These are phyloP conservation scores for Leptinotarsa juncta DNA, from an alignment of 2,888 invertebrate species.

Conservation along the genomic window DNA sequence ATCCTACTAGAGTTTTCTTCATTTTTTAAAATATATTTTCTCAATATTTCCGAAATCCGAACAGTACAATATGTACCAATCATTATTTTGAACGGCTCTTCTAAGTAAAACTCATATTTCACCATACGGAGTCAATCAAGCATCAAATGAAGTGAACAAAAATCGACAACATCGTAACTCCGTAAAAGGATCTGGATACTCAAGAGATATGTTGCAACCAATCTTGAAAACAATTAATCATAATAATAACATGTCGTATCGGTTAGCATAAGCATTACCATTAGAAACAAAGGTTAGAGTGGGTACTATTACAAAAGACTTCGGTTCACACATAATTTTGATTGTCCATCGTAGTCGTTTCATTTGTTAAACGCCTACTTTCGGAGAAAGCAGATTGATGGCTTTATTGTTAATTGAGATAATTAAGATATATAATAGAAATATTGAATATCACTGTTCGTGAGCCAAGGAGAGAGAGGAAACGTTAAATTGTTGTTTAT, in stretches of 20 bases:
- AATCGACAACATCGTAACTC: conserved; percentile 29
- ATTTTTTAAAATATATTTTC: too few species aligned
- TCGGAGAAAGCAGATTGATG: conserved; percentile 2
- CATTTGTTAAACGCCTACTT: background rate
- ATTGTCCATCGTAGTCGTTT: conserved; percentile 18
- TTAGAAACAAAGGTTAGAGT: conserved; percentile 38
- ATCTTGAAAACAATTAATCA: conserved; percentile 36
- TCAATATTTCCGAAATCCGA: too few species aligned
- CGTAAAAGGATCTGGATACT: conserved; percentile 34
- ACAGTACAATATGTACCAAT: too few species aligned
- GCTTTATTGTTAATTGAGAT: conserved; percentile 7
- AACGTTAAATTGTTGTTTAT: too few species aligned
- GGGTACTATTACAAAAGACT: conserved; percentile 36
- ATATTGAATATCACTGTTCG: background rate
- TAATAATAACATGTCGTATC: conserved; percentile 38
- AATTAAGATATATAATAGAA: background rate
- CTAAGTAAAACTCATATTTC: conserved; percentile 26
- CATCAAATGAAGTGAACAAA: conserved; percentile 30
- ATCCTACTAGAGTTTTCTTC: too few species aligned
- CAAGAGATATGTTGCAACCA: conserved; percentile 32
- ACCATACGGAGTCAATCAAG: conserved; percentile 32
- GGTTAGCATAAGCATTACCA: conserved; percentile 34
- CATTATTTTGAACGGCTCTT: too few species aligned
- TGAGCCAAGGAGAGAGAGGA: too few species aligned
- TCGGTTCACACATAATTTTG: conserved; percentile 34